phyloP scores from a whole-genome alignment of 2,113 vertebrate species.

The Etheostoma cragini region DNA sequence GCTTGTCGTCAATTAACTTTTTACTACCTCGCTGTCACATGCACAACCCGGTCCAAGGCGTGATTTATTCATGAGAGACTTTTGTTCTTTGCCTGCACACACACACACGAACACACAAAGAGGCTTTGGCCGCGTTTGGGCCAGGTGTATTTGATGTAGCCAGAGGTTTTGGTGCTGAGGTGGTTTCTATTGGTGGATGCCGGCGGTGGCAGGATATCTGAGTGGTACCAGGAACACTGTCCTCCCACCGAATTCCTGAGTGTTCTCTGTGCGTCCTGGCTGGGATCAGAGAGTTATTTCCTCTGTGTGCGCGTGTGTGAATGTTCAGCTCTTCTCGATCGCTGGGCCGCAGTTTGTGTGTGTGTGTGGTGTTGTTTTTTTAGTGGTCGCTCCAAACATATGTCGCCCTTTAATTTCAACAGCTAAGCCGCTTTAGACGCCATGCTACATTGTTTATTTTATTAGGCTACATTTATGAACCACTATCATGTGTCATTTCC shows the following conservation, averaged over 20 bases:
- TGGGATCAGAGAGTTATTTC: slow-evolving; percentile 22
- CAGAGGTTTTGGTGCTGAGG: slow-evolving; percentile 16
- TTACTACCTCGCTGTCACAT: slow-evolving; percentile 50
- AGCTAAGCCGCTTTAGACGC: rapidly evolving
- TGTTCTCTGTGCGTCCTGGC: slow-evolving; percentile 25
- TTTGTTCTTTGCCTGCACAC: background rate
- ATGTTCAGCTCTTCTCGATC: background rate
- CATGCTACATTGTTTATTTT: background rate
- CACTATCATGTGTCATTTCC: background rate
- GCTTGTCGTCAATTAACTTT: slow-evolving; percentile 69
- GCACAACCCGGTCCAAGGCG: slow-evolving; percentile 11
- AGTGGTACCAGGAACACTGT: slow-evolving; percentile 55
- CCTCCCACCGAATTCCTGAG: slow-evolving; percentile 56
- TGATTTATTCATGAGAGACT: slow-evolving; percentile 64
- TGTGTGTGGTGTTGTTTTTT: background rate
- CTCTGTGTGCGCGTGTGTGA: background rate
- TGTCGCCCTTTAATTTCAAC: background rate
- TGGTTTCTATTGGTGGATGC: slow-evolving; percentile 28
- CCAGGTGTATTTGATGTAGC: slow-evolving; percentile 20
- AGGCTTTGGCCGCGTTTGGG: background rate
- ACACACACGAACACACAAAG: slow-evolving; percentile 18
- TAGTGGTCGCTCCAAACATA: no score
- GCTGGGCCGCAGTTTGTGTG: background rate
- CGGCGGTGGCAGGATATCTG: background rate
- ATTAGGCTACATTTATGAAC: background rate